These are phyloP conservation scores for Valencia hispanica DNA, from an alignment of 2,797 vertebrate species.

Conservation along the genomic window DNA sequence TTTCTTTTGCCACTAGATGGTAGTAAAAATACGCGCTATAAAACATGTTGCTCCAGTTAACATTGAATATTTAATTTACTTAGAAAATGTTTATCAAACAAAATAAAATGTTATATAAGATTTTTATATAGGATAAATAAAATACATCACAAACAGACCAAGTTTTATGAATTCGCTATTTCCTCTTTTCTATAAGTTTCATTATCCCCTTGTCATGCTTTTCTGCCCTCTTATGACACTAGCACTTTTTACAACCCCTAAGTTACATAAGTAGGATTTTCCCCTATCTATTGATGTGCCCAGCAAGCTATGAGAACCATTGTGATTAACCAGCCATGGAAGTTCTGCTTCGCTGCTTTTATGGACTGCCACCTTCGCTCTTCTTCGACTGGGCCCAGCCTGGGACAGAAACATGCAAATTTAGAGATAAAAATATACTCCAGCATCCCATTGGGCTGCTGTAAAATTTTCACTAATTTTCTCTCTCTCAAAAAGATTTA, in stretches of 20 bases:
- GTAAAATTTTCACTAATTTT: slow-evolving; percentile 46
- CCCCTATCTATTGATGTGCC: slow-evolving; percentile 63
- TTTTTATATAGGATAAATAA: background rate
- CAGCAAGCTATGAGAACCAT: slow-evolving; percentile 43
- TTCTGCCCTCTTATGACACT: slow-evolving; percentile 33
- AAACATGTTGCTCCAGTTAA: background rate
- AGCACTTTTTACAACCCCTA: slow-evolving; percentile 36
- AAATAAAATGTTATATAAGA: background rate
- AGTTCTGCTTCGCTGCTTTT: slow-evolving; percentile 49
- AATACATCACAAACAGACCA: slow-evolving; percentile 1
- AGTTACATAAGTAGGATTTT: slow-evolving; percentile 65
- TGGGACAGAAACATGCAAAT: slow-evolving; percentile 63
- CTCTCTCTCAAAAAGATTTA: slow-evolving; percentile 5
- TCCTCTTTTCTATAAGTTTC: slow-evolving; percentile 60
- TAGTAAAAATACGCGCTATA: slow-evolving; percentile 19
- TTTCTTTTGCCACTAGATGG: slow-evolving; percentile 62
- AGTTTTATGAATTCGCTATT: slow-evolving; percentile 24
- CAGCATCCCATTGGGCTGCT: slow-evolving; percentile 29
- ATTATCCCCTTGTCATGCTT: slow-evolving; percentile 40
- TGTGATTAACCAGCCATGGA: slow-evolving; percentile 53
- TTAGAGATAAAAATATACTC: slow-evolving; percentile 53
- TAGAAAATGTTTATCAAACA: background rate
- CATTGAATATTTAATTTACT: background rate
- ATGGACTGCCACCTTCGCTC: slow-evolving; percentile 5
- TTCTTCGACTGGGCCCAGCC: slow-evolving; percentile 22